These are phyloP conservation scores for Araneus ventricosus DNA, from an alignment of 1,140 invertebrate species.

Conservation along the genomic window DNA sequence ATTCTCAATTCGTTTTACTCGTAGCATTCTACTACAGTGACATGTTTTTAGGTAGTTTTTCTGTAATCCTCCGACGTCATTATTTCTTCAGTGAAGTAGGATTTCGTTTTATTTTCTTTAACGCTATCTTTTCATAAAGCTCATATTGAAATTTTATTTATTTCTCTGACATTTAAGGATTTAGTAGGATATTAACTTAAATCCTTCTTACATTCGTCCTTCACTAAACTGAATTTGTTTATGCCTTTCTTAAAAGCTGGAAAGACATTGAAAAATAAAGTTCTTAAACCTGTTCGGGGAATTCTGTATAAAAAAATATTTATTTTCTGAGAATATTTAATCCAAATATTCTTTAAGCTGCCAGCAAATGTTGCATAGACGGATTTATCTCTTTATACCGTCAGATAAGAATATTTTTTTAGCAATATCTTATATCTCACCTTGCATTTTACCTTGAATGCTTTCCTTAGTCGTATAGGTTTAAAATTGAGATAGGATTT, in stretches of 20 bases:
- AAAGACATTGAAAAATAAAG: background rate
- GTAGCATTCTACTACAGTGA: background rate
- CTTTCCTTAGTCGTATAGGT: background rate
- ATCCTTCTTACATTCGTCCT: background rate
- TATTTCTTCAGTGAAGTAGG: background rate
- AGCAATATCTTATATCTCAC: background rate
- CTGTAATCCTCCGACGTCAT: background rate
- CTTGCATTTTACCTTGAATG: background rate
- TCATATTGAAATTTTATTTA: conserved; percentile 1
- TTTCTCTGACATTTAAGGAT: background rate
- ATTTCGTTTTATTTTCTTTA: background rate
- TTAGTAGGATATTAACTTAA: background rate
- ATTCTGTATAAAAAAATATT: background rate
- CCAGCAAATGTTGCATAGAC: background rate
- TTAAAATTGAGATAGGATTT: background rate
- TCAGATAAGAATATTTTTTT: background rate
- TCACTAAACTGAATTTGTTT: conserved; percentile 2
- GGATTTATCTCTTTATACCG: background rate
- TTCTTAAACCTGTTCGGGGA: background rate
- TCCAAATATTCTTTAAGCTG: background rate
- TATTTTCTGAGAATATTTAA: background rate
- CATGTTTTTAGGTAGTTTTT: background rate
- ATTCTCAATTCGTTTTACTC: background rate
- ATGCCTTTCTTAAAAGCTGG: background rate
- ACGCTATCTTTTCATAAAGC: background rate